A percentile compares a stretch with the other conserved stretches of the same genome.
Conservation (phyloP, 2,113 vertebrate genomes). For the Xyrauchen texanus region DNA sequence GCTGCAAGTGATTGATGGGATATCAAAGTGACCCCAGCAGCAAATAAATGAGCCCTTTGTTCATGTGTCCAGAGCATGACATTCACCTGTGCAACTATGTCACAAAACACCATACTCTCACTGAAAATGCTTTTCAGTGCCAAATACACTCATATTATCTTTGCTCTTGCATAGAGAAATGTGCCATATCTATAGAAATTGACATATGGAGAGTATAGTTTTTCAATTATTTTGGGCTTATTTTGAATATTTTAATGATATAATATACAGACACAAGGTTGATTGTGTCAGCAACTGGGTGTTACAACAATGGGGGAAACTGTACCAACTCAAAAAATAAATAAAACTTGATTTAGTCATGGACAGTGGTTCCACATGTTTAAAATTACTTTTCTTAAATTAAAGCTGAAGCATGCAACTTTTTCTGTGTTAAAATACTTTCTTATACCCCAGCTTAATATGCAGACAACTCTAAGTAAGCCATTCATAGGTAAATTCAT, state of each 20-base stretch:
- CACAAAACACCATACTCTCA: not conserved
- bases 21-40: conserved; percentile 59
- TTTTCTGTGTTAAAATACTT: too few species aligned
- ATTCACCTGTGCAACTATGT: not conserved
- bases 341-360: too few species aligned
- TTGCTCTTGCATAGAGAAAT: not conserved
- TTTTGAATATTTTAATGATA: not conserved
- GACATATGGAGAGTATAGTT: not conserved
- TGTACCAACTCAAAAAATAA: too few species aligned
- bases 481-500: too few species aligned
- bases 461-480: too few species aligned
- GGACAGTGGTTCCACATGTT: too few species aligned
- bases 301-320: too few species aligned
- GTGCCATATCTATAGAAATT: not conserved
- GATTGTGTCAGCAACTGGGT: too few species aligned
- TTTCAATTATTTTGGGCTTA: not conserved
- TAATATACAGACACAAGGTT: not conserved
- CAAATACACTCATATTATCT: too few species aligned
- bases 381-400: too few species aligned
- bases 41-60: conserved; percentile 47
- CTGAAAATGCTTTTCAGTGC: not conserved
- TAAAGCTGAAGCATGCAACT: too few species aligned
- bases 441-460: too few species aligned
- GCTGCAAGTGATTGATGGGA: conserved; percentile 67
- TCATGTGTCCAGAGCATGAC: conserved; percentile 11